phyloP scores from a whole-genome alignment of 2,888 invertebrate genomes.

The Macrosoma leucophasiata region DNA sequence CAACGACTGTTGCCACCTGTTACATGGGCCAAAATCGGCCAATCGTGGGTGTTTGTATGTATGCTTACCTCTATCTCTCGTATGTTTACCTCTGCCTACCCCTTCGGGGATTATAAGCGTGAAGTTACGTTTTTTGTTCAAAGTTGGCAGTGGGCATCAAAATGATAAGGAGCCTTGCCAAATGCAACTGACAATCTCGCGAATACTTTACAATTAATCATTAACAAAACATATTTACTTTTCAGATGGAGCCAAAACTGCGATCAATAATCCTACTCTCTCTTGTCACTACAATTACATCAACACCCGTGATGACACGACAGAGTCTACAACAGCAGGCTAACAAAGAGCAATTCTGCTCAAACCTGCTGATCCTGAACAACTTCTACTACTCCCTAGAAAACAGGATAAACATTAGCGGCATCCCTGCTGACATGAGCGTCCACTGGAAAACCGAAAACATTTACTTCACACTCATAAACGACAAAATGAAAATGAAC shows the following conservation, averaged over 20 bases:
- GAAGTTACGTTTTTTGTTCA: no score
- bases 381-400: conserved; percentile 48
- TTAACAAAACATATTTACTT: no score
- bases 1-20: no score
- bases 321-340: conserved; percentile 36
- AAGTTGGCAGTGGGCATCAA: no score
- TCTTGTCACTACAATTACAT: conserved; percentile 27
- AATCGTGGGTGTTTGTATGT: no score
- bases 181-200: no score
- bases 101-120: no score
- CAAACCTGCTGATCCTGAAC: conserved; percentile 44
- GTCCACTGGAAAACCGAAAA: conserved; percentile 61
- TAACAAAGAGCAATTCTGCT: conserved; percentile 37
- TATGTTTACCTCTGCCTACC: no score
- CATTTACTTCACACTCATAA: conserved; percentile 56
- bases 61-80: no score
- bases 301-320: conserved; percentile 46
- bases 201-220: no score
- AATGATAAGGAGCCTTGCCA: no score
- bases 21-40: no score
- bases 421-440: conserved; percentile 61
- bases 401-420: conserved; percentile 40
- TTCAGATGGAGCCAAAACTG: conserved; percentile 48
- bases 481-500: conserved; percentile 61
- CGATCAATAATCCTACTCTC: conserved; percentile 32